A percentile compares a stretch with the other conserved stretches of the same genome.
Conservation (phyloP, 2,113 vertebrate genomes). For the Thamnophis sirtalis region DNA sequence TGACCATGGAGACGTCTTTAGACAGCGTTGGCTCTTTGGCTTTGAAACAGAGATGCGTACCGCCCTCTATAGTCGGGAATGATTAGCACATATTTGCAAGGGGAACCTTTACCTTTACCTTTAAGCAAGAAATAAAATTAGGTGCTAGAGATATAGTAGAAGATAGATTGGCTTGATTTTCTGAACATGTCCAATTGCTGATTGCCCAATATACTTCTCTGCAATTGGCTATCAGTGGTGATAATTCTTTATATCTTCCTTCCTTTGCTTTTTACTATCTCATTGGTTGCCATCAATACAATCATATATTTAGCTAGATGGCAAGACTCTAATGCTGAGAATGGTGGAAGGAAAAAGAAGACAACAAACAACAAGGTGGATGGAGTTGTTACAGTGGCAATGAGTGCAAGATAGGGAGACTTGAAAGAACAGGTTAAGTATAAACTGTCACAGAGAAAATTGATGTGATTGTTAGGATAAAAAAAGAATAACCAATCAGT, state of each 20-base stretch:
- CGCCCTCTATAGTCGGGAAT: too few relatives aligned
- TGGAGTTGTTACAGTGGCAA: background rate
- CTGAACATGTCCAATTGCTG: background rate
- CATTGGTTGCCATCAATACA: background rate
- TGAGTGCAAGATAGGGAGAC: background rate
- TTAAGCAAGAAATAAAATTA: background rate
- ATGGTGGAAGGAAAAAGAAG: background rate
- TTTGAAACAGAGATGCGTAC: too few relatives aligned
- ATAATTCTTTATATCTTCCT: background rate
- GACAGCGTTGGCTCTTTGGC: too few relatives aligned
- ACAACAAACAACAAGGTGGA: background rate
- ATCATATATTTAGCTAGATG: slow-evolving; percentile 49
- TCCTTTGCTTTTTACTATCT: background rate
- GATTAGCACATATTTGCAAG: too few relatives aligned
- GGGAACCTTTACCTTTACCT: too few relatives aligned
- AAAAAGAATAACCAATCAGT: background rate
- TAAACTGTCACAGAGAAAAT: background rate
- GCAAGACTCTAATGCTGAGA: slow-evolving; percentile 10
- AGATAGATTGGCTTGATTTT: background rate
- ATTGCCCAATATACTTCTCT: background rate
- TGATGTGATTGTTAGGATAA: background rate
- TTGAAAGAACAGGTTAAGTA: background rate
- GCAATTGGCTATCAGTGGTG: background rate
- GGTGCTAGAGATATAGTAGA: background rate
- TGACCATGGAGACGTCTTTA: too few relatives aligned